Percentiles rank a stretch among this genome's conserved stretches.
Conservation (phyloP, 2,797 vertebrate species). For the Odontamblyopus lacepedii region DNA sequence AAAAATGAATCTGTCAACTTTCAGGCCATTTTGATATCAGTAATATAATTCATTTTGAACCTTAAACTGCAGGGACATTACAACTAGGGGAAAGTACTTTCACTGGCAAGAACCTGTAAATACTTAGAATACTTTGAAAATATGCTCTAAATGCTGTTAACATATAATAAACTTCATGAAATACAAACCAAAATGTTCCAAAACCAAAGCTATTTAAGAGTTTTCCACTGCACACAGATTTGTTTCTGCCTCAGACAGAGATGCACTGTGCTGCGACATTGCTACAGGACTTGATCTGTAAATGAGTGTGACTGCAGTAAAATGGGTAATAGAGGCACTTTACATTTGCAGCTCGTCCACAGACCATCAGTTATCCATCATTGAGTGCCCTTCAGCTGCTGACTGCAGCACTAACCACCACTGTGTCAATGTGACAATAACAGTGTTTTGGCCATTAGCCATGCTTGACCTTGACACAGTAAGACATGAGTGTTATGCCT, state of each 20-base stretch:
- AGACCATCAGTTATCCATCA: slow-evolving; percentile 51
- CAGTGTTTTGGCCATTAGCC: slow-evolving; percentile 62
- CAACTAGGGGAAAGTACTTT: no score
- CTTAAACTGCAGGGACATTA: not conserved
- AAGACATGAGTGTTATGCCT: slow-evolving; percentile 44
- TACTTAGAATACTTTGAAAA: not conserved
- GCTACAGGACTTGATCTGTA: slow-evolving; percentile 28
- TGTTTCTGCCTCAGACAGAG: not conserved
- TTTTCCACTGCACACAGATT: not conserved
- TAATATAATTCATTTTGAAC: not conserved
- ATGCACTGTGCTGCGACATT: slow-evolving; percentile 16
- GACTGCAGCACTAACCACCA: slow-evolving; percentile 41
- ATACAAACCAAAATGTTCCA: not conserved
- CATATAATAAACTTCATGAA: not conserved
- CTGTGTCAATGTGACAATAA: slow-evolving; percentile 55
- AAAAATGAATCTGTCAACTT: not conserved
- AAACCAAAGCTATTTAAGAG: not conserved
- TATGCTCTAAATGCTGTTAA: not conserved
- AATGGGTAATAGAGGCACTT: slow-evolving; percentile 51
- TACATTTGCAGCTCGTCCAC: slow-evolving; percentile 52
- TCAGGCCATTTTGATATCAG: no score
- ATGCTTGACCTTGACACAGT: slow-evolving; percentile 58
- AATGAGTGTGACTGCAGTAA: slow-evolving; percentile 45
- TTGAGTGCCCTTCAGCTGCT: slow-evolving; percentile 56
- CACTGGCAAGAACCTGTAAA: not conserved